Evolutionary conservation across 2,113 vertebrate species (phyloP).

Genomic region (Toxostoma redivivum): DNA sequence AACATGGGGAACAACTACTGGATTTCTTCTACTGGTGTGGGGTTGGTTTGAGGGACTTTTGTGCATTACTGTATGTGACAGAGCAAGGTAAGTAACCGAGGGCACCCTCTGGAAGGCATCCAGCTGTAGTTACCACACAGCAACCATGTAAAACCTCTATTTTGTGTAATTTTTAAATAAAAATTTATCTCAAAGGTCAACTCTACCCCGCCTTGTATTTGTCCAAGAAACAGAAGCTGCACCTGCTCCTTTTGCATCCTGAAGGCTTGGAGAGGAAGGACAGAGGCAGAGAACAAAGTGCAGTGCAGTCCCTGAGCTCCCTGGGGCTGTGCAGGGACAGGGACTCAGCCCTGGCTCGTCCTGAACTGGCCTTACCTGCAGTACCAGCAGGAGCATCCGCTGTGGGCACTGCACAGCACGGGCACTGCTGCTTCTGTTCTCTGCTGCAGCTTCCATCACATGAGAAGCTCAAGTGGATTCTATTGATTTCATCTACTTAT

Average conservation of each 20-base stretch:
- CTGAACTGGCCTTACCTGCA: neutral
- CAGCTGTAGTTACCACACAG: slow-evolving; percentile 17
- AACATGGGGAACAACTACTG: neutral
- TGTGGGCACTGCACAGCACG: rapidly evolving
- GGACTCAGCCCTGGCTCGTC: neutral
- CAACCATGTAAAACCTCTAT: slow-evolving; percentile 67
- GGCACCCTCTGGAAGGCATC: neutral
- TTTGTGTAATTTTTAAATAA: slow-evolving; percentile 75
- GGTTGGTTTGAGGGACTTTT: neutral
- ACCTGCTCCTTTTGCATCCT: neutral
- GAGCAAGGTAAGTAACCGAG: slow-evolving; percentile 47
- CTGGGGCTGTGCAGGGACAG: neutral
- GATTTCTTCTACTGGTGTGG: neutral
- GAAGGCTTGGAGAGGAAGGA: neutral
- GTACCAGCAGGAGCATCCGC: neutral
- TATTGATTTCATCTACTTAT: slow-evolving; percentile 15
- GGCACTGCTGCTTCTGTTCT: neutral
- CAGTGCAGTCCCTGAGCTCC: neutral
- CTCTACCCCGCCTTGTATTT: neutral
- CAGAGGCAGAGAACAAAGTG: neutral
- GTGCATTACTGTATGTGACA: neutral
- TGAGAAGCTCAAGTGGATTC: neutral
- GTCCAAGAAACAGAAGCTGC: neutral
- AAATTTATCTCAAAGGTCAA: slow-evolving; percentile 53
- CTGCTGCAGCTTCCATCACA: neutral